A percentile compares a stretch with the other conserved stretches of the same genome.
Evolutionary conservation across 2,888 invertebrate species (phyloP).

Genomic region (Hofmannophila pseudospretella): DNA sequence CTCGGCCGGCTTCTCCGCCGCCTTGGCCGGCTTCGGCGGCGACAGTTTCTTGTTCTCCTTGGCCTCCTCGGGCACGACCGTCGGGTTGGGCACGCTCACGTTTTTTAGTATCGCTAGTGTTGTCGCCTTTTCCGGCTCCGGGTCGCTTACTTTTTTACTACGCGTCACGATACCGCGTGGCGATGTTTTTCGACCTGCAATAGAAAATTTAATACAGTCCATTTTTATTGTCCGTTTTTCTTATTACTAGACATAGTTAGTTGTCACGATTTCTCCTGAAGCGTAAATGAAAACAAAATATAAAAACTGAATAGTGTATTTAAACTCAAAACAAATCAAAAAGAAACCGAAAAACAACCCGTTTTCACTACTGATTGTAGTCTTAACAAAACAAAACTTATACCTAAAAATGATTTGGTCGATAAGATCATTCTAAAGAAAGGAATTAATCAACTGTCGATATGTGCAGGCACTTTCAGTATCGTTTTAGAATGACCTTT

Average conservation of each 20-base stretch:
- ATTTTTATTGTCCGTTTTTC: slow-evolving; percentile 23
- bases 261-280: slow-evolving; percentile 1
- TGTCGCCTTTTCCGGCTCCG: slow-evolving; percentile 20
- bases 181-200: slow-evolving; percentile 55
- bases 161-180: slow-evolving; percentile 57
- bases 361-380: neutral
- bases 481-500: slow-evolving; percentile 8
- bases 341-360: slow-evolving; percentile 4
- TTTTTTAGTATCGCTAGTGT: slow-evolving; percentile 11
- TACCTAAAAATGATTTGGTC: neutral
- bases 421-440: slow-evolving; percentile 10
- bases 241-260: neutral
- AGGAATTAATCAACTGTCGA: neutral
- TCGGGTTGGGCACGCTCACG: slow-evolving; percentile 16
- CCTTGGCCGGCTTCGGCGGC: slow-evolving; percentile 9
- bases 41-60: slow-evolving; percentile 37
- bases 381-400: slow-evolving; percentile 6
- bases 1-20: neutral
- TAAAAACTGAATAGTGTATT: slow-evolving; percentile 10
- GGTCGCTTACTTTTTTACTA: slow-evolving; percentile 53
- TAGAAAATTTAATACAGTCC: slow-evolving; percentile 53
- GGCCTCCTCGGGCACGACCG: slow-evolving; percentile 49
- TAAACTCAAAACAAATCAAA: slow-evolving; percentile 7
- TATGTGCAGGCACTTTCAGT: neutral
- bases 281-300: slow-evolving; percentile 14